Evolutionary conservation across 2,888 invertebrate species (phyloP).

Genomic region (Hemaris fuciformis): DNA sequence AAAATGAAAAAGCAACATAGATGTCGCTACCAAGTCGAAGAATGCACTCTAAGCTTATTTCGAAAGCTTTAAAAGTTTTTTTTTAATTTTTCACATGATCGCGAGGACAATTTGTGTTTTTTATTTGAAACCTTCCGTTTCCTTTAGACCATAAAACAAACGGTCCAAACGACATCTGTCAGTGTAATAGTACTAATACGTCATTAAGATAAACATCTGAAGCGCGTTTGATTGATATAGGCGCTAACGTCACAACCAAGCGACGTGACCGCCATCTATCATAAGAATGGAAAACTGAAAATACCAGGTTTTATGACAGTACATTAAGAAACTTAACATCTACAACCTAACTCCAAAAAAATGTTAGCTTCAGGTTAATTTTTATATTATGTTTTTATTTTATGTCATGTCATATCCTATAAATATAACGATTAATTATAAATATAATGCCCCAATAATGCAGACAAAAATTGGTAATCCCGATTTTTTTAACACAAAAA

Average conservation of each 20-base stretch:
- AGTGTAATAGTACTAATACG: conserved; percentile 23
- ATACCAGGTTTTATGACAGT: too few relatives aligned
- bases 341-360: too few relatives aligned
- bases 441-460: too few relatives aligned
- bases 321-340: too few relatives aligned
- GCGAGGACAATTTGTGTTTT: not conserved
- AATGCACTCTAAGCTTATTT: not conserved
- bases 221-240: conserved; percentile 24
- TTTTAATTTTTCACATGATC: not conserved
- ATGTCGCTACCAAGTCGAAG: not conserved
- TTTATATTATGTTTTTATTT: too few relatives aligned
- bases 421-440: too few relatives aligned
- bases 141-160: not conserved
- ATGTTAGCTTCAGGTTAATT: too few relatives aligned
- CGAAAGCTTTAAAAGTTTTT: not conserved
- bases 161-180: conserved; percentile 15
- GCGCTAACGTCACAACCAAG: not conserved
- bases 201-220: conserved; percentile 30
- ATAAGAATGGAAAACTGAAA: not conserved
- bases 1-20: not conserved
- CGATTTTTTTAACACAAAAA: too few relatives aligned
- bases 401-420: too few relatives aligned
- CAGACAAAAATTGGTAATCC: too few relatives aligned
- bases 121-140: not conserved
- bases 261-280: not conserved